Base-by-base conservation (phyloP, 2,888 invertebrate species). In the Lobophora halterata region DNA sequence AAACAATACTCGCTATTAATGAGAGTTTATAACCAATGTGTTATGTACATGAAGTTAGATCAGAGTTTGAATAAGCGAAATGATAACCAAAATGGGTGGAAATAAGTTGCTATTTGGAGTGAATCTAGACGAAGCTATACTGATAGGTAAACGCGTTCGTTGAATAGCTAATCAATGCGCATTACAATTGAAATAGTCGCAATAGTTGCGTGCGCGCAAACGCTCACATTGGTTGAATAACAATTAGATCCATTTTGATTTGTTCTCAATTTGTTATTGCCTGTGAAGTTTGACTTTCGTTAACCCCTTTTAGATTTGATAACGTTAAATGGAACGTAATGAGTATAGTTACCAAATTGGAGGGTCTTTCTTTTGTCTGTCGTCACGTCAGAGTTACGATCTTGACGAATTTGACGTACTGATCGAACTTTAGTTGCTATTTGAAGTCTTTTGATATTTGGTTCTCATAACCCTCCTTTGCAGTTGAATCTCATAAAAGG, bases 181-280 rank as follows among this genome's bases (percentile, higher is more conserved):
- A 66, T 71, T 71, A 49, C 51, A 44, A 61, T 64, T 60, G 56
- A 54, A 65, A 64, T 61, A 65, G 73, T 71, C 61, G 66, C 69
- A 70, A 71, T 54, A 58, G 58, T 45, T 55, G 65, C 61, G 64
- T 61, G 52, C 55, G 56, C 64, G 61, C 61, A 58, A 44, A 38
- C 43, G 31, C 20, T 28, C 43, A 25, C 41, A 40, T 25, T 39
- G 42, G 36, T 51, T 64, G 61, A 65, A 71, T 68, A 46, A 53
- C 55, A 66, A 67, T 64, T 55, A 57, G 45, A 38, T 53, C 55
- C 53, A 57, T 61, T 55, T 42, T 54, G 58, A 61, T 61, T 61
- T 51, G 61, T 58, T 61, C 51, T 40, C 49, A 33, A 49, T 53
- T 49, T 55, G 49, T 44, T 40, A 41, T 32, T 44, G 33, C 28